Evolutionary conservation across 2,888 invertebrate species (phyloP).

Genomic region (Autographa pulchrina): DNA sequence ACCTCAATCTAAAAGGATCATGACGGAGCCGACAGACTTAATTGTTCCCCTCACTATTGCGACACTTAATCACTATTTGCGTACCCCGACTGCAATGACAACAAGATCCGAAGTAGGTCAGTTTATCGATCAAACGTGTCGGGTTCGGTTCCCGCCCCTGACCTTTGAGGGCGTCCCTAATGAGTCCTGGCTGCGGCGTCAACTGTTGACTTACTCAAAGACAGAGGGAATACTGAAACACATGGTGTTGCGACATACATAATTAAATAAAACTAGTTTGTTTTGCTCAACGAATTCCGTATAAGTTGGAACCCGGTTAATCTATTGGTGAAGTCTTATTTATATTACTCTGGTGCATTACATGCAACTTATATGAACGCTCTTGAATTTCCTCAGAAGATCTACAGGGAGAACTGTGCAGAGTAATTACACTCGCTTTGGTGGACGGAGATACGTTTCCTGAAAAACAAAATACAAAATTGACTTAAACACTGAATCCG

Average conservation of each 20-base stretch:
- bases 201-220: constrained; percentile 35
- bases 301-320: background rate
- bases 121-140: constrained; percentile 49
- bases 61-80: constrained; percentile 28
- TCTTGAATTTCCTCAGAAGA: background rate
- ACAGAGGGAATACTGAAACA: constrained; percentile 20
- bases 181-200: constrained; percentile 38
- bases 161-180: constrained; percentile 48
- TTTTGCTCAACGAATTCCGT: background rate
- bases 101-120: constrained; percentile 32
- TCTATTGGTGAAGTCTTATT: background rate
- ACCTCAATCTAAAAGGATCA: background rate
- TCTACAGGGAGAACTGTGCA: no score
- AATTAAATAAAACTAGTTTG: constrained; percentile 23
- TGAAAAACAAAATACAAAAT: background rate
- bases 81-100: constrained; percentile 24
- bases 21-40: background rate
- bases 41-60: background rate
- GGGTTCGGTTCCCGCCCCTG: constrained; percentile 31
- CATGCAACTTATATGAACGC: background rate
- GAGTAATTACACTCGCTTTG: no score
- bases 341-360: background rate
- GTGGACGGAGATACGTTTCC: no score
- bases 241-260: constrained; percentile 17
- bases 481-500: background rate